Conservation (phyloP, 2,888 invertebrate species). For the Tetanocera ferruginea region DNA sequence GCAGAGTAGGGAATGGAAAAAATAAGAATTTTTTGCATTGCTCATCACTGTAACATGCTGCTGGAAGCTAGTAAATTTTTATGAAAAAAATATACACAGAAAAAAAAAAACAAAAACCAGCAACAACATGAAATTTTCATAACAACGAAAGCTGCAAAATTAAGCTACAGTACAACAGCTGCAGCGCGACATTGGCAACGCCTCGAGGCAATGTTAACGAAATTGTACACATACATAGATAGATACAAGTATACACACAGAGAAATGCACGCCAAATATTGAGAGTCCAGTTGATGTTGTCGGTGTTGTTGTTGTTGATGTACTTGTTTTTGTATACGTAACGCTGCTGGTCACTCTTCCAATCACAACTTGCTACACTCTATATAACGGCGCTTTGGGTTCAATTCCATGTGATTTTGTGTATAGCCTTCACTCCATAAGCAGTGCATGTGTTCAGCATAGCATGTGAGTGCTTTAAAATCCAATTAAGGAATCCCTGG, state of each 20-base stretch:
- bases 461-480: slow-evolving; percentile 67
- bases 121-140: slow-evolving; percentile 11
- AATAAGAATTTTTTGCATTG: too few relatives aligned
- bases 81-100: neutral
- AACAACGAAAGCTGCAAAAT: neutral
- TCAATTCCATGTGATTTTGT: slow-evolving; percentile 3
- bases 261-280: neutral
- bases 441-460: neutral
- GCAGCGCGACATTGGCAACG: neutral
- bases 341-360: neutral
- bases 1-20: too few relatives aligned
- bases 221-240: neutral
- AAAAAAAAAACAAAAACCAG: neutral
- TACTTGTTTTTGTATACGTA: neutral
- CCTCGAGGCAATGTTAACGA: slow-evolving; percentile 29
- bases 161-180: neutral
- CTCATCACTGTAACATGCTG: neutral
- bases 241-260: neutral
- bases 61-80: slow-evolving; percentile 10
- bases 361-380: neutral
- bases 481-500: slow-evolving; percentile 70
- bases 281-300: too few relatives aligned
- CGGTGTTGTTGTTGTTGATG: neutral
- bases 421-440: neutral
- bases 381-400: neutral